Conservation (phyloP, 2,888 invertebrate genomes). For the Dexiosoma caninum region DNA sequence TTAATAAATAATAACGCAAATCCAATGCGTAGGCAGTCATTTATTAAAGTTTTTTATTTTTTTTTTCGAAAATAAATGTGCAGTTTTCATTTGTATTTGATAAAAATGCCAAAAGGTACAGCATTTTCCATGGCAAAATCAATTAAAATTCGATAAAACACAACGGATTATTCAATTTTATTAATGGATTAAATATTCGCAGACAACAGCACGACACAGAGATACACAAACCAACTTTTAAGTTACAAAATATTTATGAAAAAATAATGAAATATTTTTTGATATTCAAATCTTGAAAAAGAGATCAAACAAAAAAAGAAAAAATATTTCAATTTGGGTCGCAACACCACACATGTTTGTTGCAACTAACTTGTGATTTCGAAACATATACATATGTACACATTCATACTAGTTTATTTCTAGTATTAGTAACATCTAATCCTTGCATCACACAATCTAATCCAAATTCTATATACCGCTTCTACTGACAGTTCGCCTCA, state of each 20-base stretch:
- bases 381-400: too few species aligned
- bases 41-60: not conserved
- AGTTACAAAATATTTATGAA: not conserved
- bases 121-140: conserved; percentile 13
- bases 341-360: too few species aligned
- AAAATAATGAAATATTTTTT: not conserved
- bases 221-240: too few species aligned
- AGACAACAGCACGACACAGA: conserved; percentile 11
- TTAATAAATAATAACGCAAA: not conserved
- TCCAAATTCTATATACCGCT: too few species aligned
- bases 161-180: conserved; percentile 18
- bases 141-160: conserved; percentile 16
- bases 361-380: too few species aligned
- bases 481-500: too few species aligned
- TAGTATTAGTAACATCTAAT: too few species aligned
- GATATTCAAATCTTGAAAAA: not conserved
- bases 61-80: not conserved
- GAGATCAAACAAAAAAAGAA: too few species aligned
- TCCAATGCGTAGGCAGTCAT: not conserved
- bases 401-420: too few species aligned
- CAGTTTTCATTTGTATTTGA: not conserved
- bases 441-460: too few species aligned
- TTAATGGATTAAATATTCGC: conserved; percentile 36
- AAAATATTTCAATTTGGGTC: too few species aligned
- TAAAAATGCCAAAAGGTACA: not conserved